Evolutionary conservation across 1,140 invertebrate species (phyloP), one percentile per base, ranked within the genome.

Genomic region (Cyphomyrmex costatus): DNA sequence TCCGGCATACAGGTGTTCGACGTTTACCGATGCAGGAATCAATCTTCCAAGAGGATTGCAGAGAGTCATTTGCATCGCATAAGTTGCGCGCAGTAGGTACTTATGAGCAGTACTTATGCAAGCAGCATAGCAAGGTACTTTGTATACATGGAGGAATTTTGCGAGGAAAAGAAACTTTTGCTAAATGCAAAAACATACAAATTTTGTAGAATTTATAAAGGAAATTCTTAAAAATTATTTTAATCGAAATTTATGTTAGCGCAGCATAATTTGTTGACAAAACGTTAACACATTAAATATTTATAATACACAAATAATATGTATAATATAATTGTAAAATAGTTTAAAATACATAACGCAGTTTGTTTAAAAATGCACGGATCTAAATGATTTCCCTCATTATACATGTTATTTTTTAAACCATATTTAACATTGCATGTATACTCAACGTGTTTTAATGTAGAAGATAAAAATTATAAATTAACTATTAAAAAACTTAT

Each of bases 21-120:
- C 65, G 30, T 70, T 73, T 80, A 21, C 46, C 19, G 78, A 21
- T 58, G 78, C 8, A 27, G 14, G 12, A 73, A 83, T 61, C 27
- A 83, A 60, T 83, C 24, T 60, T 10, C 14, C 53, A 36, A 6
- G 30, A 24, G 12, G 10, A 83, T 49, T 73, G 12, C 33, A 71
- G 6, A 33, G 65, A 82, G 14, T 60, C 53, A 73, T 82, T 82
- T 82, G 78, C 65, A 79, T 77, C 46, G 46, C n/a, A 42, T 63
- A 33, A 65, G 76, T 63, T 63, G 19, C 21, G 12, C 51, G 65
- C 5, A 56, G 33, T 80, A 42, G 42, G 7, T 71, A 73, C 51
- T 82, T 60, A 60, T 60, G 24, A 42, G 10, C 36, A 58, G 7
- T 71, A 73, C 51, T 82, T 60, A 60, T 60, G 24, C 66, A 82